These are phyloP conservation scores for Chaetogeoica ovagalla DNA, from an alignment of 2,888 invertebrate genomes.

Conservation along the genomic window DNA sequence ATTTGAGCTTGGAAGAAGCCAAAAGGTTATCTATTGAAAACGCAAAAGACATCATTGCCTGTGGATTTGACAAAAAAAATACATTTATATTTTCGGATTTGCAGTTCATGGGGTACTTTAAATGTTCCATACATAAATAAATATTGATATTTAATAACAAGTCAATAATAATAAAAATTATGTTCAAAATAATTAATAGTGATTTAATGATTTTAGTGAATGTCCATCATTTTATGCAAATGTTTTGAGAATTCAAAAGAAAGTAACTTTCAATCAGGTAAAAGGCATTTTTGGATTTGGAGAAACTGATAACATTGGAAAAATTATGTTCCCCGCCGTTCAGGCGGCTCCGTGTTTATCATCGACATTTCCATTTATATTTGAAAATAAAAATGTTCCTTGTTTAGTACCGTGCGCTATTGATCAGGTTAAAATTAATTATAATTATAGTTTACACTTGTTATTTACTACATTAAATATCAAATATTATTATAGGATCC, in stretches of 20 bases:
- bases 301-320: slow-evolving; percentile 94
- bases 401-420: slow-evolving; percentile 97
- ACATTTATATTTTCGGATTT: slow-evolving; percentile 97
- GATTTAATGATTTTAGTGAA: slow-evolving; percentile 58
- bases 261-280: slow-evolving; percentile 96
- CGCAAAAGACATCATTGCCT: slow-evolving; percentile 96
- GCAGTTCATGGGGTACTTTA: slow-evolving; percentile 85
- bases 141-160: too few species aligned
- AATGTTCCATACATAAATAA: neutral
- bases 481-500: slow-evolving; percentile 72
- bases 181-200: neutral
- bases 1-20: slow-evolving; percentile 85
- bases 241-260: slow-evolving; percentile 87
- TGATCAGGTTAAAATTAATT: slow-evolving; percentile 71
- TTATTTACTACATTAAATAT: too few species aligned
- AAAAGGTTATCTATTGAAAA: slow-evolving; percentile 84
- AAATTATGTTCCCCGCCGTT: slow-evolving; percentile 93
- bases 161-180: too few species aligned
- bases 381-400: slow-evolving; percentile 75
- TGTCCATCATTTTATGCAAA: slow-evolving; percentile 91
- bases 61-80: slow-evolving; percentile 89
- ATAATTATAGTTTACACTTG: neutral
- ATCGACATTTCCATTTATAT: slow-evolving; percentile 87
- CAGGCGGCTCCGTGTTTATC: slow-evolving; percentile 95
- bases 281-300: slow-evolving; percentile 98